Evolutionary conservation across 2,888 invertebrate genomes (phyloP).

Genomic region (Panopea generosa): DNA sequence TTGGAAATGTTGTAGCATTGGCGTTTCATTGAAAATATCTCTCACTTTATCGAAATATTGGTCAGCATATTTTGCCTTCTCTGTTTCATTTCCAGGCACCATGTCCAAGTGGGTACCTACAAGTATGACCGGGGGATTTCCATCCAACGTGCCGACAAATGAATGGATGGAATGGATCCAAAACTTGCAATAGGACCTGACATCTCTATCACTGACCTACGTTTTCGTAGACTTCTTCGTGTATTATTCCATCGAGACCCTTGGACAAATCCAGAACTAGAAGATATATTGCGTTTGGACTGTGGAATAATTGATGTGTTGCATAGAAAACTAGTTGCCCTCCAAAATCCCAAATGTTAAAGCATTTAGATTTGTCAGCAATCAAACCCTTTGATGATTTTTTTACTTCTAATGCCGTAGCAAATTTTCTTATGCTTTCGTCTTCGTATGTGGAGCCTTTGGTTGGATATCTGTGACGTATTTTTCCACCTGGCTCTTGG

Average conservation of each 20-base stretch:
- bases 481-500: too few relatives aligned
- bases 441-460: too few relatives aligned
- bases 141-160: constrained; percentile 29
- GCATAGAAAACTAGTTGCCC: constrained; percentile 34
- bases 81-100: constrained; percentile 2
- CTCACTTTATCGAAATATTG: constrained; percentile 16
- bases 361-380: background rate
- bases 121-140: constrained; percentile 31
- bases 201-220: too few relatives aligned
- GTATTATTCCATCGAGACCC: constrained; percentile 3
- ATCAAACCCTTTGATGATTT: too few relatives aligned
- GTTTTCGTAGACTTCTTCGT: background rate
- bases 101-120: constrained; percentile 41
- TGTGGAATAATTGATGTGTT: constrained; percentile 31
- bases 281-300: constrained; percentile 20
- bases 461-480: too few relatives aligned
- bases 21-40: constrained; percentile 21
- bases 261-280: constrained; percentile 13
- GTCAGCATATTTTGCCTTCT: constrained; percentile 7
- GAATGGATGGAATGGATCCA: constrained; percentile 39
- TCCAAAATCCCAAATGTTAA: constrained; percentile 34
- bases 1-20: constrained; percentile 36
- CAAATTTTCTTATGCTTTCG: too few relatives aligned
- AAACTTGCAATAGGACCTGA: constrained; percentile 20
- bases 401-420: too few relatives aligned